Conservation (phyloP, 2,113 vertebrate genomes). For the Actenoides lindsayi region DNA sequence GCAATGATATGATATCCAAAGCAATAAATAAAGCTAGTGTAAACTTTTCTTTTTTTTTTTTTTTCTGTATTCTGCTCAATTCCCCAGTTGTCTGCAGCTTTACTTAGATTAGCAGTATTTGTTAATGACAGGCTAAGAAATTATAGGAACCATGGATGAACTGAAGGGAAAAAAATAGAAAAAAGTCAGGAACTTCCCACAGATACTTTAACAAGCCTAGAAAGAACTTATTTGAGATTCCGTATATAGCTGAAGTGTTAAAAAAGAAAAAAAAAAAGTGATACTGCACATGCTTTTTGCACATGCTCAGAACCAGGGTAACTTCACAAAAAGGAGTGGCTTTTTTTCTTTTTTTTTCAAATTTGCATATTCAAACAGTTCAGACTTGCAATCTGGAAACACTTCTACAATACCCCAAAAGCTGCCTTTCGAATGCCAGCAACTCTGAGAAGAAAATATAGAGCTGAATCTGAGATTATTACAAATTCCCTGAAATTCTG, state of each 20-base stretch:
- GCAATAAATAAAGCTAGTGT: not conserved
- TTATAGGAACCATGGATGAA: not conserved
- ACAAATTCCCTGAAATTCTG: not conserved
- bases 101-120: not conserved
- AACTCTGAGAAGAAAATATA: not conserved
- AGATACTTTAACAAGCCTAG: not conserved
- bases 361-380: not conserved
- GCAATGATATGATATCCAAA: not conserved
- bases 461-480: not conserved
- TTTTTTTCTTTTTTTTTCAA: not conserved
- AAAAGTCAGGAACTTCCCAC: conserved; percentile 20
- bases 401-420: not conserved
- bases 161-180: not conserved
- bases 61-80: not conserved
- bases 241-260: conserved; percentile 30
- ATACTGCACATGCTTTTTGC: not conserved
- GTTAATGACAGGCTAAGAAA: not conserved
- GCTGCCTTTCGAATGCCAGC: not conserved
- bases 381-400: conserved; percentile 6
- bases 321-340: not conserved
- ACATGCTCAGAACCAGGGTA: not conserved
- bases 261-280: not conserved
- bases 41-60: not conserved
- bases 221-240: conserved; percentile 8
- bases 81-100: not conserved